Conservation (phyloP, 2,888 invertebrate genomes). For the Heliconius ismenius region DNA sequence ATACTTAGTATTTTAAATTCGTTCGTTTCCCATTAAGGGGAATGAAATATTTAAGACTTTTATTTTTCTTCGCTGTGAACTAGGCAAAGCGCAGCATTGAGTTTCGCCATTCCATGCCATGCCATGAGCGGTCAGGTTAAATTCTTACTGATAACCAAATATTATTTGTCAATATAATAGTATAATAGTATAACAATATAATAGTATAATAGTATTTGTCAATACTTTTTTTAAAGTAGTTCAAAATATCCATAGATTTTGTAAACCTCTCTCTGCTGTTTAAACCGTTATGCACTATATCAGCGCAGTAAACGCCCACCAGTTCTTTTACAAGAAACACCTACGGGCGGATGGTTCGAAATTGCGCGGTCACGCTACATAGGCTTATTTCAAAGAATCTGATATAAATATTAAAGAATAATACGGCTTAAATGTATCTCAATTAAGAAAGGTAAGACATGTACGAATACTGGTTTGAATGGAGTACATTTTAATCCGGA, state of each 20-base stretch:
- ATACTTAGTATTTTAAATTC: neutral
- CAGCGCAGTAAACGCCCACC: constrained; percentile 57
- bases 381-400: constrained; percentile 40
- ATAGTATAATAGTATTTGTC: no score
- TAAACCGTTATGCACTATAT: constrained; percentile 48
- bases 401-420: constrained; percentile 32
- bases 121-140: no score
- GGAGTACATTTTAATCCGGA: constrained; percentile 27
- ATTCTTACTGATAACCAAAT: no score
- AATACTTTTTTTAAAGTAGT: neutral
- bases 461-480: constrained; percentile 26
- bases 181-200: no score
- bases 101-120: no score
- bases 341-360: constrained; percentile 50
- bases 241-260: constrained; percentile 16
- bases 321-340: constrained; percentile 56
- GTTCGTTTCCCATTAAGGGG: no score
- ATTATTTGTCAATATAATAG: no score
- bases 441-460: constrained; percentile 40
- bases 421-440: constrained; percentile 42
- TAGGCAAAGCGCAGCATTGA: no score
- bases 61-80: no score
- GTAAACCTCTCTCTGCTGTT: constrained; percentile 45
- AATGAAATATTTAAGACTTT: no score
- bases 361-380: constrained; percentile 49